Evolutionary conservation across 1,140 invertebrate genomes (phyloP).

Genomic region (Helicoverpa armigera): DNA sequence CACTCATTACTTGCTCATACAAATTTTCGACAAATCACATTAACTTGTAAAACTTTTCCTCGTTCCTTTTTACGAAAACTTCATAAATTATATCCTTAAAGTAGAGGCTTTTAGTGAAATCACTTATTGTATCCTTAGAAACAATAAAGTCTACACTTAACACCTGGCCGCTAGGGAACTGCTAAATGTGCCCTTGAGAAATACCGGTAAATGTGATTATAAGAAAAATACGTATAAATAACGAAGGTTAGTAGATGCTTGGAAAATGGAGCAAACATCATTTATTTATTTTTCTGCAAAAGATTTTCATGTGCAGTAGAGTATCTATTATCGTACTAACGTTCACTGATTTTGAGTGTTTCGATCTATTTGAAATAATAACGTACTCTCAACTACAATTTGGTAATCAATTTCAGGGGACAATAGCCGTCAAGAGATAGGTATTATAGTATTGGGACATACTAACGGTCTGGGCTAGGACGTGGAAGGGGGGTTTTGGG

Average conservation of each 20-base stretch:
- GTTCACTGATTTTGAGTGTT: background rate
- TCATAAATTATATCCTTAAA: background rate
- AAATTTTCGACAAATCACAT: too few relatives aligned
- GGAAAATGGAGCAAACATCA: background rate
- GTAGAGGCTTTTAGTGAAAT: constrained; percentile 19
- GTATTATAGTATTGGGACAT: too few relatives aligned
- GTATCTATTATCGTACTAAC: too few relatives aligned
- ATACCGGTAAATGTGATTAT: constrained; percentile 1
- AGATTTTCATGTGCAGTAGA: background rate
- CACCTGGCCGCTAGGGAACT: background rate
- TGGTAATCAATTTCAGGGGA: too few relatives aligned
- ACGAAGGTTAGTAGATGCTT: background rate
- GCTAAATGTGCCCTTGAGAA: constrained; percentile 5
- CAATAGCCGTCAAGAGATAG: too few relatives aligned
- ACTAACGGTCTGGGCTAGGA: too few relatives aligned
- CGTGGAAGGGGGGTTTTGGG: too few relatives aligned
- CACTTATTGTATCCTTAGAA: background rate
- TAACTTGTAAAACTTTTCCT: background rate
- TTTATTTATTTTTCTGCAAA: background rate
- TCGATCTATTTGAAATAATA: background rate
- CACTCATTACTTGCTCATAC: too few relatives aligned
- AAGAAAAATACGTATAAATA: background rate
- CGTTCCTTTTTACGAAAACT: background rate
- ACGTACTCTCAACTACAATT: too few relatives aligned
- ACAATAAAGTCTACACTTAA: background rate